Evolutionary conservation across 2,113 vertebrate species (phyloP), one percentile per base, ranked within the genome.

Genomic region (Garra rufa): DNA sequence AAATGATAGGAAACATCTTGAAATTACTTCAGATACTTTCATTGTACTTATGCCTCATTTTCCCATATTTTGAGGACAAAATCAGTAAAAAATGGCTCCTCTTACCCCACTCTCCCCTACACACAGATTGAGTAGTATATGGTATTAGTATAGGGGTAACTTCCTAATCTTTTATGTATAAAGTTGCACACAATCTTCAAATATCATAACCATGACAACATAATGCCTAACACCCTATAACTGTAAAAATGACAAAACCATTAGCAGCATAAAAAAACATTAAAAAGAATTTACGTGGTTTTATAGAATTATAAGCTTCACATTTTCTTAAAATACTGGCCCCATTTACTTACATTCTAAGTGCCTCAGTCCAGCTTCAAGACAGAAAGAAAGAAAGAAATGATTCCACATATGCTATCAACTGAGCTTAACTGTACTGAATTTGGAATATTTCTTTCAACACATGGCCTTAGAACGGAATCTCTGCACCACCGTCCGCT

Each of bases 401-500:
- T 34, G 1, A 38, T 38, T 15, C 30, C 38, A 71, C 38, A 73
- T 44, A 73, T 73, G n/a, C n/a, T 26, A 6, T 24, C 2, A n/a
- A 44, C 13, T 24, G 21, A 71, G 0, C 69, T 24, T 8, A 43
- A 44, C 41, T 44, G 21, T 26, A 24, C 6, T 15, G 6, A 44
- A 73, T 73, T 73, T 73, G 13, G 19, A 44, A 71, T 71, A 71
- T 63, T 55, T 84, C 88, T 82, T 88, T 86, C 83, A 69, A 88
- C 52, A 52, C 28, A 81, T 24, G 26, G 79, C 86, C 84, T 90
- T 88, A 57, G 71, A 88, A 55, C 82, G 57, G 89, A 81, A 87
- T 82, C 71, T 69, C 41, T 85, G 85, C 82, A 83, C 87, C 88
- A 61, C 79, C 83, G 81, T 88, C 75, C 87, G 86, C 81, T 67